Base-by-base conservation (phyloP, 2,797 vertebrate genomes). In the Tympanoctomys barrerae region DNA sequence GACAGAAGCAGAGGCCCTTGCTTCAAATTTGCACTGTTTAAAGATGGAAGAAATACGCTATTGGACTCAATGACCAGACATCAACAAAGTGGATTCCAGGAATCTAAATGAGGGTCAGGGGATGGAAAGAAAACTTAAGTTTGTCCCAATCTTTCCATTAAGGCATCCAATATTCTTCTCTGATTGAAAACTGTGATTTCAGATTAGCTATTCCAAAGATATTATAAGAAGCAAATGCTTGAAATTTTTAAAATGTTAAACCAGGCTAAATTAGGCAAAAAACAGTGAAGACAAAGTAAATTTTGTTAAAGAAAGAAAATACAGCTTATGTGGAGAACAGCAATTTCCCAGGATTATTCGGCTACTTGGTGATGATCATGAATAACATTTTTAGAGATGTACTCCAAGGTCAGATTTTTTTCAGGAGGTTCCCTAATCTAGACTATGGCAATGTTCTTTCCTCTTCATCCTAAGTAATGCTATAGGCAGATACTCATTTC, bases 151-250 rank as follows among this genome's bases (percentile, higher is more conserved):
- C 96, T 96, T 81, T 82, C 94, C 62, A 87, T 57, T 95, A 97
- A 96, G 95, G 85, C 77, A 82, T 62, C n/a, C 78, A 10, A 70
- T 97, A 97, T 70, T 93, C 96, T 86, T 91, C 97, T 89, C 95
- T 87, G 95, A 97, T n/a, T 94, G 95, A 95, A 98, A 97, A 94
- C 13, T 62, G 31, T n/a, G 59, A 61, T 94, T 97, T 96, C 61
- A 80, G 90, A 95, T 96, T 57, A 94, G 88, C 94, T 94, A 18
- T 80, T 95, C 92, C 92, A 94, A 97, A 84, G 6, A 66, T 73
- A 92, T 42, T 78, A 89, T 66, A 94, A 90, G 94, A 95, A 90
- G 94, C 96, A 97, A 98, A 97, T 62, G 12, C 26, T 96, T 93
- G 87, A 87, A 68, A 81, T 78, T 92, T 96, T 97, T 92, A 77